A percentile compares a stretch with the other conserved stretches of the same genome.
Conservation (phyloP, 2,797 vertebrate species). For the Hippocampus kuda region DNA sequence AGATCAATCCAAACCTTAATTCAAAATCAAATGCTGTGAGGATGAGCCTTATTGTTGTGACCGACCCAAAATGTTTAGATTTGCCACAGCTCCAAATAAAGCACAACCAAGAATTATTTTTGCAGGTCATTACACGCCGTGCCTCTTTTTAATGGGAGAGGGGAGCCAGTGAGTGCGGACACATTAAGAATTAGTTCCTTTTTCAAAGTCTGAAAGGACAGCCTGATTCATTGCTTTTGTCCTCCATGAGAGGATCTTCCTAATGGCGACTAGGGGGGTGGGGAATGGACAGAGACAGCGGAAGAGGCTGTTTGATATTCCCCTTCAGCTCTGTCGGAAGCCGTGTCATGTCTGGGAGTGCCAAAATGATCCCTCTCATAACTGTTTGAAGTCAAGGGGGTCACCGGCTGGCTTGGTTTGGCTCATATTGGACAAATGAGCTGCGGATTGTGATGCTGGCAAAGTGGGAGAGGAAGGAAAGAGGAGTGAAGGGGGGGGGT, state of each 20-base stretch:
- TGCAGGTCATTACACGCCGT: conserved; percentile 2
- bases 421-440: conserved; percentile 30
- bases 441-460: conserved; percentile 35
- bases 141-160: conserved; percentile 18
- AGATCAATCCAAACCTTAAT: neutral
- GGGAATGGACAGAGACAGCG: conserved; percentile 30
- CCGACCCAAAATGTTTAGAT: neutral
- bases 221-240: conserved; percentile 55
- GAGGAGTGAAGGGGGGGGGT: neutral
- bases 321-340: conserved; percentile 25
- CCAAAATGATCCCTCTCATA: conserved; percentile 22
- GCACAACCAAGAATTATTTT: neutral
- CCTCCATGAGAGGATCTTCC: conserved; percentile 31
- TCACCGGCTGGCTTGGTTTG: conserved; percentile 21
- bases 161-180: conserved; percentile 25
- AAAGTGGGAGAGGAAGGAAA: conserved; percentile 16
- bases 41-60: neutral
- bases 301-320: conserved; percentile 53
- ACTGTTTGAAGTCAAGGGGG: conserved; percentile 26
- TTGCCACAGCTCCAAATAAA: too few relatives aligned
- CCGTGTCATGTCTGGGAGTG: conserved; percentile 26
- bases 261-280: conserved; percentile 12
- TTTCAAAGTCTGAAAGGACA: conserved; percentile 36
- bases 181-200: conserved; percentile 39
- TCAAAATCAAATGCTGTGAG: neutral